These are phyloP conservation scores for Drosophila bunnanda DNA, from an alignment of 2,888 invertebrate genomes.

Conservation along the genomic window DNA sequence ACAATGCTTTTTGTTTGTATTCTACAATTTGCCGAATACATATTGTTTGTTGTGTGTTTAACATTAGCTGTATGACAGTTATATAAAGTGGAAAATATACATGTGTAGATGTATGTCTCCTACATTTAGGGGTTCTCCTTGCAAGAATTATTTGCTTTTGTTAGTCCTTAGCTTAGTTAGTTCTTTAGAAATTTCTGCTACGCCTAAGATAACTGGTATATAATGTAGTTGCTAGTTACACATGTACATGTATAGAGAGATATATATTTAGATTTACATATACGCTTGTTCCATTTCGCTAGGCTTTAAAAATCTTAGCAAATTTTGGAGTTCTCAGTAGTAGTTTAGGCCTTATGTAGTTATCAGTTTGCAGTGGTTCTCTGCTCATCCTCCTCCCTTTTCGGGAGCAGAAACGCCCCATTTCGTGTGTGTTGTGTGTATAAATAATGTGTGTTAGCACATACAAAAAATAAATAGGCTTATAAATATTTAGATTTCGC, in stretches of 20 bases:
- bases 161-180: slow-evolving; percentile 27
- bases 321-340: slow-evolving; percentile 54
- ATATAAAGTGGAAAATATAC: slow-evolving; percentile 45
- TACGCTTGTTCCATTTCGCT: slow-evolving; percentile 54
- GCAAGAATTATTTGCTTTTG: slow-evolving; percentile 61
- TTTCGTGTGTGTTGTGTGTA: slow-evolving; percentile 35
- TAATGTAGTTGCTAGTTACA: slow-evolving; percentile 53
- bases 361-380: slow-evolving; percentile 45
- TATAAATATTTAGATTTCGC: slow-evolving; percentile 60
- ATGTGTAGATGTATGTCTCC: slow-evolving; percentile 38
- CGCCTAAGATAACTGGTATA: slow-evolving; percentile 79
- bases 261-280: slow-evolving; percentile 55
- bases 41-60: slow-evolving; percentile 44
- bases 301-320: slow-evolving; percentile 60
- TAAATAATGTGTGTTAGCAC: slow-evolving; percentile 68
- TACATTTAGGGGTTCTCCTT: slow-evolving; percentile 65
- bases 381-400: slow-evolving; percentile 1
- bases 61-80: slow-evolving; percentile 55
- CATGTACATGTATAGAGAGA: slow-evolving; percentile 41
- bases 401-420: slow-evolving; percentile 21
- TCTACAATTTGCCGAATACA: slow-evolving; percentile 63
- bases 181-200: slow-evolving; percentile 65
- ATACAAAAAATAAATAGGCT: slow-evolving; percentile 77
- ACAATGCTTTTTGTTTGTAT: slow-evolving; percentile 63
- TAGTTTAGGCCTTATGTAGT: slow-evolving; percentile 46